A percentile compares a stretch with the other conserved stretches of the same genome.
Evolutionary conservation across 2,888 invertebrate genomes (phyloP).

Genomic region (Cerceris ruficornis): DNA sequence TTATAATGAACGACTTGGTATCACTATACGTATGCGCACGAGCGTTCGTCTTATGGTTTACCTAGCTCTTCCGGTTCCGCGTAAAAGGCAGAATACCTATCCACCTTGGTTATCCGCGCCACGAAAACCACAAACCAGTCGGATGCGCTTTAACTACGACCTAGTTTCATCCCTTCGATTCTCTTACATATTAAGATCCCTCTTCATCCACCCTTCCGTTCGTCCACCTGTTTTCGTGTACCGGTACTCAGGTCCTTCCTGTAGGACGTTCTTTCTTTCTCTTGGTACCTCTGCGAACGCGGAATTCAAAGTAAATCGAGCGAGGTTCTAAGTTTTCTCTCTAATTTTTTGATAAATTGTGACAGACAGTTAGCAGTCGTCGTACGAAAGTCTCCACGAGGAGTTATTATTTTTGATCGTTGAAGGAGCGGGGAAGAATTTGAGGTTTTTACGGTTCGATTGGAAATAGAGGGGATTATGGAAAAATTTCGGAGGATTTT

Average conservation of each 20-base stretch:
- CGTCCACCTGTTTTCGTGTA: not conserved
- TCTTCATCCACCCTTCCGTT: constrained; percentile 23
- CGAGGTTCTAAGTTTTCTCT: constrained; percentile 40
- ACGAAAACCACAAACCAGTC: constrained; percentile 21
- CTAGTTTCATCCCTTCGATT: constrained; percentile 61
- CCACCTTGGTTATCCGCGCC: constrained; percentile 12
- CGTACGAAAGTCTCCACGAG: not conserved
- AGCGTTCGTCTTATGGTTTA: constrained; percentile 41
- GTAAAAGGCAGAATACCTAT: constrained; percentile 28
- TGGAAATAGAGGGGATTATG: too few relatives aligned
- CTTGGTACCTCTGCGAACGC: constrained; percentile 18
- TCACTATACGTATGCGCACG: constrained; percentile 38
- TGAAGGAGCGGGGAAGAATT: too few relatives aligned
- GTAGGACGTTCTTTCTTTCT: constrained; percentile 9
- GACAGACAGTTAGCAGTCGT: not conserved
- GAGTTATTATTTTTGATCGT: too few relatives aligned
- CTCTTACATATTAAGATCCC: constrained; percentile 55
- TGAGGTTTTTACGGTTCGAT: too few relatives aligned
- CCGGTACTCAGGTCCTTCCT: not conserved
- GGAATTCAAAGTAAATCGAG: constrained; percentile 23
- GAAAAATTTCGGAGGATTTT: too few relatives aligned
- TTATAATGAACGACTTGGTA: constrained; percentile 76
- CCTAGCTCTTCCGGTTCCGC: constrained; percentile 32
- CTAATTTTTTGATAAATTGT: constrained; percentile 48
- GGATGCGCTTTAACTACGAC: constrained; percentile 41